A percentile compares a stretch with the other conserved stretches of the same genome.
Conservation (phyloP, 2,797 vertebrate genomes). For the Rhadinocentrus ornatus region DNA sequence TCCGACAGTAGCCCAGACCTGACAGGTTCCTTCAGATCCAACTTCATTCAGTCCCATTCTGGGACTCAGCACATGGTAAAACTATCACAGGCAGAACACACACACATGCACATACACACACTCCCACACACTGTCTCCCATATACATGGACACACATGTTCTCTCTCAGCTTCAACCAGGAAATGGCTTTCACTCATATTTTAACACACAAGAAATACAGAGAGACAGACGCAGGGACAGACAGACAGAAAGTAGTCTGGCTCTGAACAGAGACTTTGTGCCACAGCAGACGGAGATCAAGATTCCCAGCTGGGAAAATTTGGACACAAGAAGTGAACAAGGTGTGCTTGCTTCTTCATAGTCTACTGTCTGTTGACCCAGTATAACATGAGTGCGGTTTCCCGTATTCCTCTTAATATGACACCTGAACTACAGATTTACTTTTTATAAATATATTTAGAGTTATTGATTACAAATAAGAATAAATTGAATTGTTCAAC, state of each 20-base stretch:
- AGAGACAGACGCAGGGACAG: conserved; percentile 26
- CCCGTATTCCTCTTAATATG: conserved; percentile 7
- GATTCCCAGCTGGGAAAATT: conserved; percentile 49
- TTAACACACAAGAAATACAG: conserved; percentile 51
- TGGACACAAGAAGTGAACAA: conserved; percentile 50
- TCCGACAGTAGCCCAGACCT: conserved; percentile 79
- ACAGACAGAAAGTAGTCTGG: conserved; percentile 33
- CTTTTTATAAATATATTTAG: neutral
- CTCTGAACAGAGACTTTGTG: conserved; percentile 42
- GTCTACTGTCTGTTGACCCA: conserved; percentile 15
- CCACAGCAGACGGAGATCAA: conserved; percentile 42
- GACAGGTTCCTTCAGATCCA: conserved; percentile 78
- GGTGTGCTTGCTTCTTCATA: conserved; percentile 26
- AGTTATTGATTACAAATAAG: neutral
- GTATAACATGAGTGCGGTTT: conserved; percentile 1
- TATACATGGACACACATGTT: conserved; percentile 63
- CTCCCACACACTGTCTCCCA: conserved; percentile 48
- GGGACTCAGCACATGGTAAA: conserved; percentile 78
- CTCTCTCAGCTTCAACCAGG: conserved; percentile 64
- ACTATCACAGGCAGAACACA: conserved; percentile 64
- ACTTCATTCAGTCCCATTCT: conserved; percentile 74
- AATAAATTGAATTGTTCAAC: neutral
- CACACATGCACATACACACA: conserved; percentile 39
- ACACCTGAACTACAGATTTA: conserved; percentile 5
- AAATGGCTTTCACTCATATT: conserved; percentile 70